phyloP scores from a whole-genome alignment of 2,113 vertebrate genomes.

The Lepidothrix coronata region DNA sequence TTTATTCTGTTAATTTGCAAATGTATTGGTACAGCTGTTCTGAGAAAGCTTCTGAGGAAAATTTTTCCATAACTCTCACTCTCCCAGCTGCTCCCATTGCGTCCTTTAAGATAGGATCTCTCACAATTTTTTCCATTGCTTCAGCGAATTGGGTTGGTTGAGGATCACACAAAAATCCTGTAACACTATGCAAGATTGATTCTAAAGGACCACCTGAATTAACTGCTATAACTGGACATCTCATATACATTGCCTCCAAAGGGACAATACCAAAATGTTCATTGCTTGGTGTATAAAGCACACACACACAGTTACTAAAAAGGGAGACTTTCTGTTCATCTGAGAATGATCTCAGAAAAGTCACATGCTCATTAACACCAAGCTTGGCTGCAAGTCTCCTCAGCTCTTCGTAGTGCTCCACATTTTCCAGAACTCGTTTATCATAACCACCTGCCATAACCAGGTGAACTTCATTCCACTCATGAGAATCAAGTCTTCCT shows the following conservation, averaged over 20 bases:
- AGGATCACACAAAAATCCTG: slow-evolving; percentile 90
- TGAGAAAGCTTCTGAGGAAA: slow-evolving; percentile 89
- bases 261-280: slow-evolving; percentile 98
- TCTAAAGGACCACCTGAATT: slow-evolving; percentile 95
- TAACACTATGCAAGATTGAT: slow-evolving; percentile 83
- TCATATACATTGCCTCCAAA: slow-evolving; percentile 94
- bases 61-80: slow-evolving; percentile 84
- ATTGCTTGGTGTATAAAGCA: slow-evolving; percentile 94
- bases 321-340: slow-evolving; percentile 89
- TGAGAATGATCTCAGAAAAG: slow-evolving; percentile 90
- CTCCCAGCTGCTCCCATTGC: slow-evolving; percentile 89
- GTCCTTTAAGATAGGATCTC: slow-evolving; percentile 80
- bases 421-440: slow-evolving; percentile 87
- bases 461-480: slow-evolving; percentile 83
- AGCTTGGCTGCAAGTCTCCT: slow-evolving; percentile 74
- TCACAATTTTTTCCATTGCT: slow-evolving; percentile 87
- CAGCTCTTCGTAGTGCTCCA: slow-evolving; percentile 89
- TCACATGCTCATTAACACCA: slow-evolving; percentile 76
- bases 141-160: slow-evolving; percentile 81
- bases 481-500: slow-evolving; percentile 66
- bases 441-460: slow-evolving; percentile 95
- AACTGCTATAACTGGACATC: slow-evolving; percentile 90
- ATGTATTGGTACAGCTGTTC: slow-evolving; percentile 86
- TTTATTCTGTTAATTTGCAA: slow-evolving; percentile 79
- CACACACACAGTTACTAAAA: slow-evolving; percentile 78